Base-by-base conservation (phyloP, 64 coral and sea anemone genomes). In the Stichodactyla helianthus region DNA sequence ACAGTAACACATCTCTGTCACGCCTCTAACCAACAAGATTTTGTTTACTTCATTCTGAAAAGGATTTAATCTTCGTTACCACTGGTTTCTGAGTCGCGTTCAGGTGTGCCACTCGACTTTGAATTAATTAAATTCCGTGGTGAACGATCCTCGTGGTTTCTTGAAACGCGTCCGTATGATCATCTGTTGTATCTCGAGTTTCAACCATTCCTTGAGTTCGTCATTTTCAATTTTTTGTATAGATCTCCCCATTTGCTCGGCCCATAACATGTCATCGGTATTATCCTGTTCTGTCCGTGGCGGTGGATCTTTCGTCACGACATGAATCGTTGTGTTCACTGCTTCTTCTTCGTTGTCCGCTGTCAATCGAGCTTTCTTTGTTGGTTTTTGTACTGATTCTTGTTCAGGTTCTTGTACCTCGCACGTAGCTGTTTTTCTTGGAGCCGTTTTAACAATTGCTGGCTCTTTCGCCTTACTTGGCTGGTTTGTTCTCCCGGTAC, bases 201-300 rank as follows among this genome's bases (percentile, higher is more conserved):
- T 74, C 26, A 74, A 74, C 68, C 68, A 74, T 74, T 74, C 68
- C 10, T 74, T 74, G 1, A 74, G 17, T 9, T 74, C 68, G 25
- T 74, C 68, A 23, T 74, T 25, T 74, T 74, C 68, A 74, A 74
- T 31, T 23, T 74, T 74, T 31, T 74, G 68, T 74, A 74, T 74
- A 6, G 68, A 74, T 9, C 68, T 74, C 23, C 68, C 68, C 68
- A 74, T 74, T 31, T 74, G 68, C 68, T 74, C 68, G 4, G 68
- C 68, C 68, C 68, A 74, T 31, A 74, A 74, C 68, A 74, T 74
- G 23, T 74, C 68, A 14, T 74, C 68, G 8, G 68, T 27, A 7
- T 10, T 31, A 74, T 31, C 25, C 10, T 74, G 68, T 27, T 26
- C 20, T 74, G 68, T 10, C 10, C 27, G 68, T 23, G 55, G 1